phyloP scores from a whole-genome alignment of 2,113 vertebrate species.

The Pachypanchax playfairii region DNA sequence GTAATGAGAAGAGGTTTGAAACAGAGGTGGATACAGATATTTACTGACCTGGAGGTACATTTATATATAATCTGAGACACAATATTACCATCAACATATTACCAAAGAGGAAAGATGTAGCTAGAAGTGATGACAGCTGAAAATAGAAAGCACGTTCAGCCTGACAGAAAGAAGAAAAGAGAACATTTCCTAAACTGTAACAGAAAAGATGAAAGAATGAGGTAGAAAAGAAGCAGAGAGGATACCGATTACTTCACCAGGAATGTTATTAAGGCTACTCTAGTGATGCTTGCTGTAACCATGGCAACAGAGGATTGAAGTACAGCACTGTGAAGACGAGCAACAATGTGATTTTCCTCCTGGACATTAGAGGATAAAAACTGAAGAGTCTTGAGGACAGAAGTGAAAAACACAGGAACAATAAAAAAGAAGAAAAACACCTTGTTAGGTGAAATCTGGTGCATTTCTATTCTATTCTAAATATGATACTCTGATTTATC shows the following conservation, averaged over 20 bases:
- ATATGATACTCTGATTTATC: no score
- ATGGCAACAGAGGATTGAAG: slow-evolving; percentile 42
- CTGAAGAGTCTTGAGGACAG: background rate
- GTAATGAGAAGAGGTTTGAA: no score
- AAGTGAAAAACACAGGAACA: background rate
- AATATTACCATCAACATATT: no score
- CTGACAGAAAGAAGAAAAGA: background rate
- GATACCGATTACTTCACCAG: slow-evolving; percentile 23
- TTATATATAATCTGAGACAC: no score
- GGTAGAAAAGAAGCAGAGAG: slow-evolving; percentile 8
- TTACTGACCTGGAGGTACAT: no score
- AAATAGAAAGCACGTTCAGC: background rate
- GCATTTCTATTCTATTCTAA: no score
- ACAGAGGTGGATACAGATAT: no score
- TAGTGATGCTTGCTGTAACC: slow-evolving; percentile 42
- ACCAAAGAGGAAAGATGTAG: background rate
- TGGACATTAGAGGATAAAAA: background rate
- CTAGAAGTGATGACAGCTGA: background rate
- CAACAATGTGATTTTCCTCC: slow-evolving; percentile 21
- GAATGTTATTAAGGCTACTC: slow-evolving; percentile 41
- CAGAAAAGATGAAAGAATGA: slow-evolving; percentile 9
- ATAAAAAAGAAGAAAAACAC: no score
- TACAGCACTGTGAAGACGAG: background rate
- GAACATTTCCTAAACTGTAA: background rate
- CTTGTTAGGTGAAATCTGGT: no score